Evolutionary conservation across 37 sponge, comb jelly and placozoan genomes (phyloP), one percentile per base, ranked within the genome.

Genomic region (Lycopodina hypogea): DNA sequence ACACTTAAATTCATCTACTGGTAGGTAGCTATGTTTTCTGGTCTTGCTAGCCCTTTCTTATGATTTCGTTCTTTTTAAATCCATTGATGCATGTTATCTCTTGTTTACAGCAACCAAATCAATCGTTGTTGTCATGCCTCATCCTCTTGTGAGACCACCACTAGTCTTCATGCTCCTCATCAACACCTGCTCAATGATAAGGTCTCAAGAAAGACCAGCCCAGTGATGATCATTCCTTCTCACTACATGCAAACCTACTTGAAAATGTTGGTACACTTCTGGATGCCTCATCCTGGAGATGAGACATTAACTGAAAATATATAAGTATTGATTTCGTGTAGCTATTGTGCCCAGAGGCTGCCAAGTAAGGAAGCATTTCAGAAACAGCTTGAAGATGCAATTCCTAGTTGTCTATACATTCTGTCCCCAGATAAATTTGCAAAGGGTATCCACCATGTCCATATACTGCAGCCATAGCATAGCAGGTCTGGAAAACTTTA

Each of bases 91-190:
- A 4, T 45, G 4, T 45, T 9, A 12, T 9, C 4, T 12, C 48
- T 4, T 12, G 4, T 45, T 9, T 9, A 45, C 52, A 82, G 68
- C 52, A 74, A 37, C 75, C 83, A 72, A 8, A 74, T 38, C 42
- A 76, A 23, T 1, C 77, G 39, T 51, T 76, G 61, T 30, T 65
- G 61, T 75, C 76, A 75, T 75, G 12, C 63, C 61, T 56, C 63
- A 39, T 41, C 83, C 83, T 56, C 65, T 65, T 65, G 65, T 65
- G 65, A 65, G 65, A 1, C 65, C 65, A n/a, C 83, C 83, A 60
- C 65, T 82, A 3, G 75, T 79, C 51, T 82, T 82, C 64, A 82
- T 61, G 68, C 75, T 82, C n/a, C n/a, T 63, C 83, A 74, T 82
- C 29, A 82, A 50, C 24, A 82, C 75, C 56, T 82, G 83, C 64